Base-by-base conservation (phyloP, 2,888 invertebrate species). In the Brachyopa scutellaris region DNA sequence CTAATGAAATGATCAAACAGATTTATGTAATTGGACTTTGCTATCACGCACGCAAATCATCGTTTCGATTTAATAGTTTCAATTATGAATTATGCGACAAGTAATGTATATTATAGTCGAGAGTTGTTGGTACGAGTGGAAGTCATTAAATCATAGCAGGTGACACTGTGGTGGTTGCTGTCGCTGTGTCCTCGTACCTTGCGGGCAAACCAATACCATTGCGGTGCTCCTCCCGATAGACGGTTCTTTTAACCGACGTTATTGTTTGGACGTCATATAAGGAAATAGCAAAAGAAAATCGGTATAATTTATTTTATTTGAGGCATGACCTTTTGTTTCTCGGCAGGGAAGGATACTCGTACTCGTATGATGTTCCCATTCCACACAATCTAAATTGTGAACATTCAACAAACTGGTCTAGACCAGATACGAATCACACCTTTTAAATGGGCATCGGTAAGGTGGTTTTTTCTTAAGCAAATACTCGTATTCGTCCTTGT, bases 61-160 rank as follows among this genome's bases (percentile, higher is more conserved):
- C 72, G 61, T 77, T 82, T 77, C 82, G 53, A 82, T 77, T 82
- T 77, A 82, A 82, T 72, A 77, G 82, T 77, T 77, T 82, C 82
- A 82, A 82, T 82, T 82, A 82, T 82, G 66, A 82, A 72, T 82
- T 77, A 82, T 82, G 82, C 77, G 77, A 70, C 51, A 59, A 70
- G 51, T 74, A 64, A 57, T 72, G 42, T 67, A 53, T 29, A 53
- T 57, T 57, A 29, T 19, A 57, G 66, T n/a, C n/a, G n/a, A n/a
- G n/a, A n/a, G n/a, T n/a, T n/a, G n/a, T 49, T 49, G 64, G 38
- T 51, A 23, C 17, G 36, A 61, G 79, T 74, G 74, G 67, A 47
- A 79, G 79, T 80, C 62, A 74, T 80, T 80, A 74, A 80, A 74
- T 80, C 61, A 80, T 57, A 55, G 15, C 49, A 67, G 67, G 61